Conservation (phyloP, 2,113 vertebrate genomes). For the Glaucomys volans region DNA sequence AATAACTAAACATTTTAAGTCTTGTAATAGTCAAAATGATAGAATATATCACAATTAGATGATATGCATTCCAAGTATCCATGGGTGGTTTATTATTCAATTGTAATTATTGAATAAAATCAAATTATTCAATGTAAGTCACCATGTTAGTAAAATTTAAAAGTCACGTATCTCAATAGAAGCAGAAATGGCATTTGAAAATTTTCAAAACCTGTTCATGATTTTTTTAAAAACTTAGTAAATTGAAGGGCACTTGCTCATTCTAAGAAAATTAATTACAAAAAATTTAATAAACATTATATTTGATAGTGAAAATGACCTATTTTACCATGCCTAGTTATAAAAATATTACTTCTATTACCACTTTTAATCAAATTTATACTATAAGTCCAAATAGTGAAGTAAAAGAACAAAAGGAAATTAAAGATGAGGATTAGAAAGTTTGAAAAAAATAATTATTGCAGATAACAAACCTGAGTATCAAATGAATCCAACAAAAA, state of each 20-base stretch:
- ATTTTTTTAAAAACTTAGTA: neutral
- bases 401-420: conserved; percentile 44
- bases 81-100: conserved; percentile 8
- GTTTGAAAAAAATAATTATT: conserved; percentile 19
- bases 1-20: conserved; percentile 8
- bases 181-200: conserved; percentile 33
- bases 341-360: neutral
- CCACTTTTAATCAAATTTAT: conserved; percentile 1
- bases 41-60: neutral
- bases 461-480: neutral
- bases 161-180: neutral
- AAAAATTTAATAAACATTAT: neutral
- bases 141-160: neutral
- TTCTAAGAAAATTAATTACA: conserved; percentile 15
- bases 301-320: conserved; percentile 1
- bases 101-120: too few relatives aligned
- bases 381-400: neutral
- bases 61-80: neutral
- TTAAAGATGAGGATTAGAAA: conserved; percentile 44
- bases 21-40: neutral
- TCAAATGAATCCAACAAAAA: neutral
- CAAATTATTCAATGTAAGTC: neutral
- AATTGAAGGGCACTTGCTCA: conserved; percentile 38
- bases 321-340: neutral
- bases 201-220: conserved; percentile 11